These are phyloP conservation scores for Pollimyrus isidori DNA, from an alignment of 2,113 vertebrate genomes.

Conservation along the genomic window DNA sequence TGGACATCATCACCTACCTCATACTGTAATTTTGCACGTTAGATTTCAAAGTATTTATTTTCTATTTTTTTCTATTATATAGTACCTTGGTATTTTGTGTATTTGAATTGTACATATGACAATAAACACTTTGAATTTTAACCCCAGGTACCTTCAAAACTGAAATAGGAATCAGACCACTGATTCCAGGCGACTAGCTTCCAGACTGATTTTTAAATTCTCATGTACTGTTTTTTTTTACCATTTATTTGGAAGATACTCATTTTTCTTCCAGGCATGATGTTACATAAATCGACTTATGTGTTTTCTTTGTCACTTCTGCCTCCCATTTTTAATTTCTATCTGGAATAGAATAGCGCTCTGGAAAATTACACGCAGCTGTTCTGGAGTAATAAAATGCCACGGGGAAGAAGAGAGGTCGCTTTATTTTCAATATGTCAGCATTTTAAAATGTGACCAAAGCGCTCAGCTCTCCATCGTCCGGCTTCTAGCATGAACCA, in stretches of 20 bases:
- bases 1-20: too few species aligned
- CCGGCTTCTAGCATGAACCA: background rate
- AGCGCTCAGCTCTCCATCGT: background rate
- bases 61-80: too few species aligned
- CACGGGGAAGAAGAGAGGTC: background rate
- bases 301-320: background rate
- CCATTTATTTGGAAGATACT: background rate
- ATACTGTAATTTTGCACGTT: too few species aligned
- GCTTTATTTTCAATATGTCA: background rate
- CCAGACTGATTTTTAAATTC: background rate
- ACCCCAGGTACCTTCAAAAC: background rate
- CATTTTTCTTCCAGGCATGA: background rate
- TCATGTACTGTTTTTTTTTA: background rate
- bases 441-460: background rate
- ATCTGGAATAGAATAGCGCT: background rate
- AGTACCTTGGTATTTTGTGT: too few species aligned
- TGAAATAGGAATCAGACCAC: background rate
- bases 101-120: too few species aligned
- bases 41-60: too few species aligned
- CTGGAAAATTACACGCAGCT: slow-evolving; percentile 10
- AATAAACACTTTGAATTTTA: background rate
- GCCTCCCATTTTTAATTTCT: background rate
- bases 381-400: background rate
- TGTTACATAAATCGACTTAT: background rate
- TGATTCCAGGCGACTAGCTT: background rate